Percentiles rank a stretch among this genome's conserved stretches.
These are phyloP conservation scores for Caenorhabditis japonica DNA, from an alignment of 2,888 invertebrate species.

Conservation along the genomic window DNA sequence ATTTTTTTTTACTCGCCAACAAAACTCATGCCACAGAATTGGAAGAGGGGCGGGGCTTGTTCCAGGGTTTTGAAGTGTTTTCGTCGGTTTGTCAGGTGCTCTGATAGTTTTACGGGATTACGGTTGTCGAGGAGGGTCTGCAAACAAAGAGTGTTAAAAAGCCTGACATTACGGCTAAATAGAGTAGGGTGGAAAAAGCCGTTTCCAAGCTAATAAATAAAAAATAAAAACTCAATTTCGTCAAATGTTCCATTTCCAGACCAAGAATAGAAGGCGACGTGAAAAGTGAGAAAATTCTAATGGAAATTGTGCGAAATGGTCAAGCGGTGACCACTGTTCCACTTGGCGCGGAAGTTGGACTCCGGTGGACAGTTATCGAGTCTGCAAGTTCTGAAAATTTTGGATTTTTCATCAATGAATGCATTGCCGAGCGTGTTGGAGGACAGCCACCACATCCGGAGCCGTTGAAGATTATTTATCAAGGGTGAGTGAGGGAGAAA, in stretches of 20 bases:
- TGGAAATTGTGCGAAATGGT: constrained; percentile 71
- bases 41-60: too few species aligned
- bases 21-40: too few species aligned
- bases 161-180: too few species aligned
- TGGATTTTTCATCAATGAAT: constrained; percentile 74
- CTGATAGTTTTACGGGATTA: too few species aligned
- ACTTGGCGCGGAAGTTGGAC: constrained; percentile 70
- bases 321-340: constrained; percentile 70
- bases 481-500: constrained; percentile 65
- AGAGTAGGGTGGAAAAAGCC: too few species aligned
- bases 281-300: constrained; percentile 64
- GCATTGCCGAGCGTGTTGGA: constrained; percentile 75
- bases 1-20: too few species aligned
- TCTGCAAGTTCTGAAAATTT: constrained; percentile 35
- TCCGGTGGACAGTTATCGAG: constrained; percentile 68
- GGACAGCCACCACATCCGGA: constrained; percentile 72
- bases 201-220: too few species aligned
- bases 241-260: constrained; percentile 12
- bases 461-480: constrained; percentile 71
- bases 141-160: too few species aligned
- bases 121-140: too few species aligned
- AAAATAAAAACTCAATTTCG: too few species aligned
- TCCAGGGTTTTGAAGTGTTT: too few species aligned
- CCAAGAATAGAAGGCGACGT: constrained; percentile 45
- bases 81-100: too few species aligned